Conservation (phyloP, 2,113 vertebrate genomes). For the Struthio camelus region DNA sequence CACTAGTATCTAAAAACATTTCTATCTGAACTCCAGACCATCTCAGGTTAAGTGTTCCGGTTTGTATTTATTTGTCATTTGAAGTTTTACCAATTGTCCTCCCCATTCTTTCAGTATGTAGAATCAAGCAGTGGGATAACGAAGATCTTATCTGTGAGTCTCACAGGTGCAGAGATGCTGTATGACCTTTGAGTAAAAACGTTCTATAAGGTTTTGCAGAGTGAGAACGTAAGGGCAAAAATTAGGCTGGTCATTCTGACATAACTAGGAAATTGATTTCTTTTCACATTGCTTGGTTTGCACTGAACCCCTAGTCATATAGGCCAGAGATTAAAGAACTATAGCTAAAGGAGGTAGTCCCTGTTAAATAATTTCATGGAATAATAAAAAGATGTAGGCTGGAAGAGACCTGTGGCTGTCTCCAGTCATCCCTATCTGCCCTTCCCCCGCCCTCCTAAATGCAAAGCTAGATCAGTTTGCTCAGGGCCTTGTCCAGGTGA, state of each 20-base stretch:
- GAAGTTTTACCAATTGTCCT: neutral
- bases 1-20: neutral
- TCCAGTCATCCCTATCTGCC: neutral
- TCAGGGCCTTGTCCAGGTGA: neutral
- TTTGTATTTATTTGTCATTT: neutral
- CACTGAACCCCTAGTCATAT: neutral
- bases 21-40: neutral
- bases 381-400: neutral
- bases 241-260: neutral
- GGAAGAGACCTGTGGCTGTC: neutral
- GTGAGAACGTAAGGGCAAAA: neutral
- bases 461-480: neutral
- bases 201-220: neutral
- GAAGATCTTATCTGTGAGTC: neutral
- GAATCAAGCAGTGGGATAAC: neutral
- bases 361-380: neutral
- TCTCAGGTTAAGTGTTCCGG: neutral
- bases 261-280: neutral
- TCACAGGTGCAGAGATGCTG: neutral
- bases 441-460: neutral
- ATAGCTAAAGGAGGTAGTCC: neutral
- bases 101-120: neutral
- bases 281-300: neutral
- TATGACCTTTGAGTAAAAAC: neutral
- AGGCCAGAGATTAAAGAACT: neutral